Evolutionary conservation across 2,113 vertebrate species (phyloP).

Genomic region (Holacanthus passer): DNA sequence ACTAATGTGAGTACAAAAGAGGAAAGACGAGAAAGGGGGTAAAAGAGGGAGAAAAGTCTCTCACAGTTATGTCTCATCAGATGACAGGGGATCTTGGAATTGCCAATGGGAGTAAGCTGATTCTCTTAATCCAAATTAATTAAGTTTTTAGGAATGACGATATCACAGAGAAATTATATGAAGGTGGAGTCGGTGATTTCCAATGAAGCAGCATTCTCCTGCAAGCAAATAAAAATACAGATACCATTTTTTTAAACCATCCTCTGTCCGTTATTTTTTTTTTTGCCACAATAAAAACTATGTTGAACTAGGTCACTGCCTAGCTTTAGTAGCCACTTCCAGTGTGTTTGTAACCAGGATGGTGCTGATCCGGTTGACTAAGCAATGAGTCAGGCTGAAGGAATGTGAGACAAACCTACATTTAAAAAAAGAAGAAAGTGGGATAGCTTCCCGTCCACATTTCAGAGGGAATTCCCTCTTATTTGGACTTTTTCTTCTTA

Average conservation of each 20-base stretch:
- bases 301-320: neutral
- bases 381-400: slow-evolving; percentile 25
- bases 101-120: neutral
- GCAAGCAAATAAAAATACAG: neutral
- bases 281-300: neutral
- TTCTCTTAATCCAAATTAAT: neutral
- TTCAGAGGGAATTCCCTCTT: neutral
- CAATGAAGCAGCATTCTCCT: neutral
- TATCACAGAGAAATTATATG: neutral
- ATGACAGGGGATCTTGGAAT: neutral
- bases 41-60: neutral
- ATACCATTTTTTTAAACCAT: neutral
- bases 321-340: slow-evolving; percentile 16
- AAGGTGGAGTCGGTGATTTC: neutral
- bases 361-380: slow-evolving; percentile 2
- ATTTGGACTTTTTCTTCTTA: neutral
- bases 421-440: neutral
- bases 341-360: neutral
- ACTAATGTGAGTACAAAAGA: neutral
- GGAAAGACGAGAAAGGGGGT: neutral
- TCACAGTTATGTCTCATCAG: neutral
- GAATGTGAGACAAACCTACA: slow-evolving; percentile 18
- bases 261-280: too few species aligned
- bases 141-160: neutral
- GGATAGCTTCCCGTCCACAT: neutral